Evolutionary conservation across 1,140 invertebrate species (phyloP).

Genomic region (Cherax destructor): DNA sequence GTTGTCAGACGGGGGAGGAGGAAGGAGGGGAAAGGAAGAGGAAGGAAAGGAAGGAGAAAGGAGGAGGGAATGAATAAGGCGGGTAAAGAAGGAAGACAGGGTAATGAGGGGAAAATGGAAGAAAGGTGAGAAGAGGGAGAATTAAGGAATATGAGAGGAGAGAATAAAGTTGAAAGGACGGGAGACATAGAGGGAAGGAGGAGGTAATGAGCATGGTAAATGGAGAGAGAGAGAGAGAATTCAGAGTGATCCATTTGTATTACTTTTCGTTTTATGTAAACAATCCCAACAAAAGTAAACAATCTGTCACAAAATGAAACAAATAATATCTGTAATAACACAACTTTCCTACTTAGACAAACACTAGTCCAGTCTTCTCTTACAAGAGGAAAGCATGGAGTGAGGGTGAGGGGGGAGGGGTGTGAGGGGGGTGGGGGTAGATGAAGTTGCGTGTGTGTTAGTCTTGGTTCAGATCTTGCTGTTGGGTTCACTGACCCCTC

Average conservation of each 20-base stretch:
- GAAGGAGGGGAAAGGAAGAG: background rate
- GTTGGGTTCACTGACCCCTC: background rate
- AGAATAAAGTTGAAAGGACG: background rate
- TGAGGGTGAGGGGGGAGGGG: background rate
- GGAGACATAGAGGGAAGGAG: background rate
- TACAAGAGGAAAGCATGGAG: background rate
- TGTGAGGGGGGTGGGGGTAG: background rate
- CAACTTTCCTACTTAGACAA: too few species aligned
- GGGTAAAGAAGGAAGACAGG: background rate
- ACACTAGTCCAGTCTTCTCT: too few species aligned
- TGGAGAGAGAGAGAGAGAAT: background rate
- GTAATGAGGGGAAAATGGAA: background rate
- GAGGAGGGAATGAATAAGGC: background rate
- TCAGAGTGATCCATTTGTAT: too few species aligned
- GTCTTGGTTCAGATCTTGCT: background rate
- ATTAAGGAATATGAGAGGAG: background rate
- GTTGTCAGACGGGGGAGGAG: too few species aligned
- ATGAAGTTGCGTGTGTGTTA: background rate
- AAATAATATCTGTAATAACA: too few species aligned
- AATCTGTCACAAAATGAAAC: too few species aligned
- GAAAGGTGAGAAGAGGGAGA: background rate
- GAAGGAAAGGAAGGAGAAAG: background rate
- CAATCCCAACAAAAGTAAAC: too few species aligned
- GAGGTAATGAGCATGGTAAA: background rate
- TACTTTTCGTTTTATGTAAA: too few species aligned